Evolutionary conservation across 2,113 vertebrate species (phyloP), one percentile per base, ranked within the genome.

Genomic region (Monarcha castaneiventris): DNA sequence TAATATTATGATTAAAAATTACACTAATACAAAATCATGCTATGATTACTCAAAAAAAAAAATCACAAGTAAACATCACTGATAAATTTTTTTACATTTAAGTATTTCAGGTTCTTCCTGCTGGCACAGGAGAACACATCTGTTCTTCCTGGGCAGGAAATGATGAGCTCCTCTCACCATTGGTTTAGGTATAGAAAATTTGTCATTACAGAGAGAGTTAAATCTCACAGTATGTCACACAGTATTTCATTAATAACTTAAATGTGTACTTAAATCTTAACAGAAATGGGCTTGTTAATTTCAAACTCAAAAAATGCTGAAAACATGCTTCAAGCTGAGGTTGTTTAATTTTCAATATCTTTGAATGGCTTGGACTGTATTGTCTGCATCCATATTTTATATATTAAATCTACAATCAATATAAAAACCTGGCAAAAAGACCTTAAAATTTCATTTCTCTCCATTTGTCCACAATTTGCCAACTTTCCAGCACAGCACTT

Each of bases 161-260:
- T 18, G 20, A 6, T 43, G 14, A 76, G 25, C 11, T 83, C 2
- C 22, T 83, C 54, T 59, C 48, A 23, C 22, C 46, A 48, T 17
- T 58, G 7, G 11, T 87, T 71, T 72, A 30, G 13, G 1, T 59
- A 49, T n/a, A 67, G 26, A 78, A 94, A 79, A 5, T 2, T 37
- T 1, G 0, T 29, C 12, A 18, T 62, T 77, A 66, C 1, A 3
- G 12, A 35, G 43, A 33, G 7, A 7, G 32, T 21, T 39, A 22
- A 75, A 39, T 46, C 26, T 72, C 56, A 52, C 10, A 39, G 5
- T 44, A 17, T 41, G 64, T 37, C 9, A 54, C 5, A 35, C 23
- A 35, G 27, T 56, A 6, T 29, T 26, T 66, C 27, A 69, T 37
- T 37, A 83, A 7, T 73, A 46, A 39, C 17, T 77, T 29, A 51